Evolutionary conservation across 2,797 vertebrate species (phyloP).

Genomic region (Linurgus olivaceus): DNA sequence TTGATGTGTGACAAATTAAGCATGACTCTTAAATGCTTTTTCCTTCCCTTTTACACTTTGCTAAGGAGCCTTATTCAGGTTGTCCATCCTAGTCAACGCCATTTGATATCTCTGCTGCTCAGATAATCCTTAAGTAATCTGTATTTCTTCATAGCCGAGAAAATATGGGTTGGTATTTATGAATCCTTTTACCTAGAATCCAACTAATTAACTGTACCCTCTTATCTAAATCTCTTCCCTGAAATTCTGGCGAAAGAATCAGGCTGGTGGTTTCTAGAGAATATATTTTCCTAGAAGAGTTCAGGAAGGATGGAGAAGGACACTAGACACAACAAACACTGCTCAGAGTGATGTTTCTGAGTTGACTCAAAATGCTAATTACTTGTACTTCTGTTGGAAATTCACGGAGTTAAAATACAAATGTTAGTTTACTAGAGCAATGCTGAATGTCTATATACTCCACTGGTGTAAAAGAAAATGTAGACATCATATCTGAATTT

Average conservation of each 20-base stretch:
- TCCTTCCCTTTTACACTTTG: neutral
- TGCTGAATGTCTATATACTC: neutral
- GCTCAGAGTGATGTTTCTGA: neutral
- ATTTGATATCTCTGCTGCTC: neutral
- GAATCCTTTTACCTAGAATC: neutral
- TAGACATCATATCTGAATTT: neutral
- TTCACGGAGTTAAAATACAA: neutral
- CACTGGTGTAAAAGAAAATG: neutral
- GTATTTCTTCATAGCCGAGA: neutral
- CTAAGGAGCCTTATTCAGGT: neutral
- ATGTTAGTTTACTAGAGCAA: neutral
- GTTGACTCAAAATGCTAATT: neutral
- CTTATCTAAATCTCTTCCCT: neutral
- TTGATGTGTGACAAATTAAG: neutral
- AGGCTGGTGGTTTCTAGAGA: neutral
- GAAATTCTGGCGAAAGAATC: neutral
- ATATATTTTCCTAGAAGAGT: neutral
- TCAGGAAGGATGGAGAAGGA: neutral
- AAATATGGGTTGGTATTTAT: neutral
- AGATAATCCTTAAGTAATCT: neutral
- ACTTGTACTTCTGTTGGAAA: neutral
- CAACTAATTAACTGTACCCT: neutral
- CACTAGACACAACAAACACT: neutral
- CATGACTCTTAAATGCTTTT: neutral
- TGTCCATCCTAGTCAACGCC: neutral